Evolutionary conservation across 2,113 vertebrate genomes (phyloP).

Genomic region (Speoplatyrhinus poulsoni): DNA sequence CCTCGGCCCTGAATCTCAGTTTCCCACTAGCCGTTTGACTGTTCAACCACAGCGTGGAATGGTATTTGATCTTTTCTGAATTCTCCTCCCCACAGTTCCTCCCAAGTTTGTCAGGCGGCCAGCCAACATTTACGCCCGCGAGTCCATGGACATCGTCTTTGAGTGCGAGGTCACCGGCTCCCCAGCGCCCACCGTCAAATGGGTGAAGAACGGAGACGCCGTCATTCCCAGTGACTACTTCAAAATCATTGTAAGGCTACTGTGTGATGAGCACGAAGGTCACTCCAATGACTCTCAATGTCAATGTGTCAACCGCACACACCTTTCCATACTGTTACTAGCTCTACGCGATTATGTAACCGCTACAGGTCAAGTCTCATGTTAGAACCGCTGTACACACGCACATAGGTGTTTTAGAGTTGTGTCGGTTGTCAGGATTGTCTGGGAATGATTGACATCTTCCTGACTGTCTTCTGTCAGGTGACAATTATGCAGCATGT

Average conservation of each 20-base stretch:
- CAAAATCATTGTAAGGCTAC: constrained; percentile 89
- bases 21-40: too few species aligned
- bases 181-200: constrained; percentile 90
- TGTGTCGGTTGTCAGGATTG: too few species aligned
- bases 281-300: background rate
- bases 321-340: too few species aligned
- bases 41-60: background rate
- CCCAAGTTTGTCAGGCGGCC: constrained; percentile 87
- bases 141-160: constrained; percentile 95
- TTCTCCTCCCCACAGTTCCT: constrained; percentile 72
- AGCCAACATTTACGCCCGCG: constrained; percentile 87
- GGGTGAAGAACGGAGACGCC: constrained; percentile 96
- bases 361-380: too few species aligned
- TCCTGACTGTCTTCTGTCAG: too few species aligned
- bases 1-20: background rate
- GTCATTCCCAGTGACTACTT: constrained; percentile 99
- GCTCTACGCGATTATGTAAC: too few species aligned
- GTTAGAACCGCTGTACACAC: too few species aligned
- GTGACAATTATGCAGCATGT: too few species aligned
- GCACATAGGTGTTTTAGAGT: too few species aligned
- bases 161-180: constrained; percentile 91
- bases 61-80: background rate
- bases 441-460: too few species aligned
- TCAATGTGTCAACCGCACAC: too few species aligned
- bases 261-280: background rate